Evolutionary conservation across 2,113 vertebrate species (phyloP).

Genomic region (Ochotona curzoniae): DNA sequence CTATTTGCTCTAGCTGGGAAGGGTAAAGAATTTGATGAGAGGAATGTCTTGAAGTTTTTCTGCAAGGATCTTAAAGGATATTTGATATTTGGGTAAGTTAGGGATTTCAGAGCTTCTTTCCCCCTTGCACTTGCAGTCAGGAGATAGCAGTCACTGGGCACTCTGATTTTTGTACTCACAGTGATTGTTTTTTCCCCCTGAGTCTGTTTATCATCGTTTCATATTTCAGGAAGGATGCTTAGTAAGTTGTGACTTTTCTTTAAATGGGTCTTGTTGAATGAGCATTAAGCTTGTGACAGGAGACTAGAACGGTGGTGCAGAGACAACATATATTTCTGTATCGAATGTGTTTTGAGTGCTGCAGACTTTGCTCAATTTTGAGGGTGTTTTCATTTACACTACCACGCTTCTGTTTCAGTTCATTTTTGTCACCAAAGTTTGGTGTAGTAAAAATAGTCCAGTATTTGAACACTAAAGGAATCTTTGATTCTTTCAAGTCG

Average conservation of each 20-base stretch:
- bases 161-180: slow-evolving; percentile 77
- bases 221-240: slow-evolving; percentile 76
- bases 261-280: slow-evolving; percentile 66
- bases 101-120: slow-evolving; percentile 50
- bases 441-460: slow-evolving; percentile 32
- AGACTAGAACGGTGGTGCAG: slow-evolving; percentile 38
- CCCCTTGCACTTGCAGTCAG: slow-evolving; percentile 72
- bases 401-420: neutral
- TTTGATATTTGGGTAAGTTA: slow-evolving; percentile 35
- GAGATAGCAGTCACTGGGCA: slow-evolving; percentile 76
- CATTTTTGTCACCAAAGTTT: slow-evolving; percentile 15
- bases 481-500: slow-evolving; percentile 15
- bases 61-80: neutral
- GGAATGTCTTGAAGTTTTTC: slow-evolving; percentile 31
- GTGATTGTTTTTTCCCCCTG: slow-evolving; percentile 60
- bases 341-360: neutral
- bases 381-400: slow-evolving; percentile 52
- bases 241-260: slow-evolving; percentile 56
- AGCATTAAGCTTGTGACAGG: slow-evolving; percentile 45
- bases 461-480: neutral
- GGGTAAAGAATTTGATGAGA: slow-evolving; percentile 40
- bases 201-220: slow-evolving; percentile 79
- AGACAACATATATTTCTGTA: neutral
- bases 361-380: slow-evolving; percentile 14
- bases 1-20: slow-evolving; percentile 17